phyloP scores from a whole-genome alignment of 2,797 vertebrate genomes.

The Acanthopagrus latus region DNA sequence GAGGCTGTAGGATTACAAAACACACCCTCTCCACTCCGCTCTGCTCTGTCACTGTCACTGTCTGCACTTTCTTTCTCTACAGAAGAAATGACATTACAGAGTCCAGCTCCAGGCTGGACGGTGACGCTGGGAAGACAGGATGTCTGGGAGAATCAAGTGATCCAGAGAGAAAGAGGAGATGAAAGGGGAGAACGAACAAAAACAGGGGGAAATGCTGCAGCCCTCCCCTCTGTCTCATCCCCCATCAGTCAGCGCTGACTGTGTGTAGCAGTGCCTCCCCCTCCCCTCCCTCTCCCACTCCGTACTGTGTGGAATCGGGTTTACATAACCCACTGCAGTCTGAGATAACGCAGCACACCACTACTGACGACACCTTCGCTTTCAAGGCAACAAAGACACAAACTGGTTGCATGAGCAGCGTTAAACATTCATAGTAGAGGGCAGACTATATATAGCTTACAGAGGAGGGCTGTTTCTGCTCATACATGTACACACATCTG shows the following conservation, averaged over 20 bases:
- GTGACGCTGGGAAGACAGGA: conserved; percentile 12
- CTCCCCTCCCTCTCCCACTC: conserved; percentile 31
- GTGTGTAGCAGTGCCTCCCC: conserved; percentile 59
- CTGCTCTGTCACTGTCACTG: not conserved
- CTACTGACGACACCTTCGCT: conserved; percentile 31
- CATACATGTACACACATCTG: conserved; percentile 3
- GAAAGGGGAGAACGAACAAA: not conserved
- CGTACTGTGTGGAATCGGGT: conserved; percentile 62
- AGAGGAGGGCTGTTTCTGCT: not conserved
- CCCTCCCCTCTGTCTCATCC: conserved; percentile 63
- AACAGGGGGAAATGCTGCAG: conserved; percentile 74
- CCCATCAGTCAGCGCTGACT: conserved; percentile 54
- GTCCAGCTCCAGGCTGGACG: conserved; percentile 9
- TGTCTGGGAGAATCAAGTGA: conserved; percentile 3
- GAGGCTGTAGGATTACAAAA: conserved; percentile 1
- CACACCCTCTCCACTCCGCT: not conserved
- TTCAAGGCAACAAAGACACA: conserved; percentile 37
- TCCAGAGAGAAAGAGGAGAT: conserved; percentile 21
- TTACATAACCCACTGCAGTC: conserved; percentile 84
- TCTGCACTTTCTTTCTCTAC: conserved; percentile 11
- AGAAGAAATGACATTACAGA: conserved; percentile 33
- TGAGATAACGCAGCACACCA: conserved; percentile 72
- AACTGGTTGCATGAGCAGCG: conserved; percentile 33
- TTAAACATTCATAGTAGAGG: conserved; percentile 39
- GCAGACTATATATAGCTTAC: conserved; percentile 28